Evolutionary conservation across 1,140 invertebrate species (phyloP), one percentile per base, ranked within the genome.

Genomic region (Euschistus heros): DNA sequence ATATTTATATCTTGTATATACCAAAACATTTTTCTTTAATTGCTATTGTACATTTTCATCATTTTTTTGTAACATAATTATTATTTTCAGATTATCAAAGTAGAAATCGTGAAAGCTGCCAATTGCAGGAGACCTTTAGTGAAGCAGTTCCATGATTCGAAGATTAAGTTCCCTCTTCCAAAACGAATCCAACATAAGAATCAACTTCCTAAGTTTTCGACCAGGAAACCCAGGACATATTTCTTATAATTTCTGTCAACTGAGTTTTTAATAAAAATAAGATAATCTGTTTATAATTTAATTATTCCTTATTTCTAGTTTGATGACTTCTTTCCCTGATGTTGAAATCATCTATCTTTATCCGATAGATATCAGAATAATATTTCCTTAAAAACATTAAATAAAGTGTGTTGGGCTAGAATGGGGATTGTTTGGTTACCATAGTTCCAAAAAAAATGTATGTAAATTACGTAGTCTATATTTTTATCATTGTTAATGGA

Each of bases 101-200:
- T 98, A 66, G 89, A 97, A 75, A 81, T 86, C 63, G 89, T 99
- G 17, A 84, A 87, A 69, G 89, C 94, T 26, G 78, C 80, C 14
- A 91, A 94, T 69, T 95, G 92, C 73, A 84, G 95, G 70, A 83
- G 97, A 73, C 88, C 94, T 6, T 87, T 94, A 73, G 87, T 99
- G 22, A 98, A 97, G 80, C 96, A 98, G 79, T 99, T 99, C 85
- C 96, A 99, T 77, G 91, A 98, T 79, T 86, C 89, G 46, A 89
- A 86, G 72, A 97, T 99, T 77, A 85, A 84, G 74, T 99, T 99
- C 86, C 97, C 97, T 66, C 80, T 98, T 76, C 91, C 94, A 30
- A 94, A 97, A 78, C 84, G 94, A 69, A 92, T 97, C 67, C 86
- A 89, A 70, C 85, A 85, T 74, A 89, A 89, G 76, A 81, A 82